Percentiles rank a stretch among this genome's conserved stretches.
Conservation (phyloP, 2,113 vertebrate genomes). For the Bolborhynchus lineola region DNA sequence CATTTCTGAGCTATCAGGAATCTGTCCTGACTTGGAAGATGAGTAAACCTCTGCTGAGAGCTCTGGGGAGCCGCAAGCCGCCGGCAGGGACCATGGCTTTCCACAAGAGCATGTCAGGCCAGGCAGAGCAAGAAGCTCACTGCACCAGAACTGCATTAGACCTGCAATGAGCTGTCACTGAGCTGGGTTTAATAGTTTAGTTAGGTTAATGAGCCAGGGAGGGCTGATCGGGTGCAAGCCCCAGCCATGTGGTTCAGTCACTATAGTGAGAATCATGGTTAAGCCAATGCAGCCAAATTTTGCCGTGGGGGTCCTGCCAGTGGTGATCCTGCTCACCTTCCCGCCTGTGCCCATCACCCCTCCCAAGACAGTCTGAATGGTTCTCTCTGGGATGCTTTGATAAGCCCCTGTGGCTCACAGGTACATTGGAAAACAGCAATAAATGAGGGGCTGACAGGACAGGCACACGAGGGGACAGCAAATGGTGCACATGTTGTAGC, state of each 20-base stretch:
- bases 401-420: background rate
- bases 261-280: rapidly evolving
- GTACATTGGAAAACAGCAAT: background rate
- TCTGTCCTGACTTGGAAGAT: background rate
- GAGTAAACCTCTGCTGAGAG: rapidly evolving
- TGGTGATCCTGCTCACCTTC: rapidly evolving
- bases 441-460: background rate
- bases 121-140: rapidly evolving
- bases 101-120: rapidly evolving
- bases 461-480: background rate
- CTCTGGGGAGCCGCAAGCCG: background rate
- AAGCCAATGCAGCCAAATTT: background rate
- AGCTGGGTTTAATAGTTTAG: background rate
- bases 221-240: rapidly evolving
- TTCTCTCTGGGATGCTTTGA: background rate
- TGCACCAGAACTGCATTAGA: background rate
- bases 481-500: background rate
- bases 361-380: rapidly evolving
- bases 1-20: background rate
- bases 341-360: rapidly evolving
- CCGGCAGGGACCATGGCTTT: rapidly evolving
- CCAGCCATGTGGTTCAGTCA: background rate
- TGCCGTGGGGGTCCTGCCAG: background rate
- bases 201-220: background rate
- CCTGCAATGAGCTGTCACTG: background rate